Conservation (phyloP, 2,888 invertebrate genomes). For the Bursaphelenchus okinawaensis region DNA sequence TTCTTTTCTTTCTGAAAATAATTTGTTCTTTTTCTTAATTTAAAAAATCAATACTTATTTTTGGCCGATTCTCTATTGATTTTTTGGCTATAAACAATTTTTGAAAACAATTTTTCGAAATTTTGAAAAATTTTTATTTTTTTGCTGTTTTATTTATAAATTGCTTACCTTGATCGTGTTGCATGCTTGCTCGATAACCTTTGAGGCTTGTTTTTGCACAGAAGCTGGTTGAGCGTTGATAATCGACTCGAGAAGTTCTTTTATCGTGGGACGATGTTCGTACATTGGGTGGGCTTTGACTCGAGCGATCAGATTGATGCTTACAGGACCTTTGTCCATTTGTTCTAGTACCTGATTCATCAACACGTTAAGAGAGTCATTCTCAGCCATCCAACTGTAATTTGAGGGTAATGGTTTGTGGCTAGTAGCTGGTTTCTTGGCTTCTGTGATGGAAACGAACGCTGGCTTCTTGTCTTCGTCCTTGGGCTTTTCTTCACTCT, state of each 20-base stretch:
- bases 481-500: not conserved
- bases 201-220: slow-evolving; percentile 50
- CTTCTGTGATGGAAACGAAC: slow-evolving; percentile 12
- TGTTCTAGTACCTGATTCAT: slow-evolving; percentile 57
- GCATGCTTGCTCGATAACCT: slow-evolving; percentile 41
- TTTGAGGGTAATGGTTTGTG: not conserved
- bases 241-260: slow-evolving; percentile 47
- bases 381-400: slow-evolving; percentile 40
- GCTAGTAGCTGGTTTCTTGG: slow-evolving; percentile 6
- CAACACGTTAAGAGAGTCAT: slow-evolving; percentile 53
- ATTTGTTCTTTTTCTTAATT: not conserved
- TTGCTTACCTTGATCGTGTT: not conserved
- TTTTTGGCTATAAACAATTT: not conserved
- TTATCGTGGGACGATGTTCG: slow-evolving; percentile 54
- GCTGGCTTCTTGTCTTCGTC: slow-evolving; percentile 11
- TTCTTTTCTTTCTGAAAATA: not conserved
- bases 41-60: not conserved
- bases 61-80: not conserved
- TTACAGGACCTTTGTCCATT: slow-evolving; percentile 56
- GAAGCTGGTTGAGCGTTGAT: slow-evolving; percentile 46
- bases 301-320: slow-evolving; percentile 48
- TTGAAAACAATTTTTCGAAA: not conserved
- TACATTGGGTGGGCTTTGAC: slow-evolving; percentile 55
- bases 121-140: too few species aligned
- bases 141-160: too few species aligned